Evolutionary conservation across 1,140 invertebrate species (phyloP), one percentile per base, ranked within the genome.

Genomic region (Homalodisca vitripennis): DNA sequence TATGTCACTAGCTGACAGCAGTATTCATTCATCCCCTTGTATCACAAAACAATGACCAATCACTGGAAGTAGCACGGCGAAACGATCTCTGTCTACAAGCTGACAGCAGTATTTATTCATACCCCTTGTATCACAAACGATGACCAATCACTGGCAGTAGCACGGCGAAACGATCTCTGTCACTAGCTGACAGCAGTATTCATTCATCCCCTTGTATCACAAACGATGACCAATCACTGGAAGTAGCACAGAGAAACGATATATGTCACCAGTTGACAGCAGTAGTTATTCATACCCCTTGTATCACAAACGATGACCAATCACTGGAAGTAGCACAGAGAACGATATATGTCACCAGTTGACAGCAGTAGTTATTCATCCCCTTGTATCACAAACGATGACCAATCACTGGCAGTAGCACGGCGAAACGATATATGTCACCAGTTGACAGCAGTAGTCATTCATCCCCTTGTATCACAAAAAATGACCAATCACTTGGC

Each of bases 11-110:
- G 34, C 34, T 41, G 34, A 41, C 34, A 41, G 34, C 34, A 41
- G 34, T 63, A 64, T 46, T 70, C 55, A 31, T 62, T 55, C 14
- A 60, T 32, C 73, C 73, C 34, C 3, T n/a, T n/a, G n/a, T n/a
- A n/a, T n/a, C n/a, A n/a, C n/a, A n/a, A n/a, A n/a, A n/a, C n/a
- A n/a, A n/a, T n/a, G n/a, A n/a, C n/a, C n/a, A n/a, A n/a, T n/a
- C n/a, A n/a, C n/a, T n/a, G n/a, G n/a, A n/a, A n/a, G n/a, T n/a
- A n/a, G n/a, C n/a, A n/a, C n/a, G n/a, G n/a, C n/a, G n/a, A n/a
- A n/a, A n/a, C n/a, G n/a, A n/a, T n/a, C n/a, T n/a, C n/a, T n/a
- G n/a, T n/a, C n/a, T n/a, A n/a, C n/a, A n/a, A n/a, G n/a, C n/a
- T n/a, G n/a, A n/a, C n/a, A n/a, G n/a, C n/a, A n/a, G n/a, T n/a